These are phyloP conservation scores for Dasyurus viverrinus DNA, from an alignment of 2,113 vertebrate species.

Conservation along the genomic window DNA sequence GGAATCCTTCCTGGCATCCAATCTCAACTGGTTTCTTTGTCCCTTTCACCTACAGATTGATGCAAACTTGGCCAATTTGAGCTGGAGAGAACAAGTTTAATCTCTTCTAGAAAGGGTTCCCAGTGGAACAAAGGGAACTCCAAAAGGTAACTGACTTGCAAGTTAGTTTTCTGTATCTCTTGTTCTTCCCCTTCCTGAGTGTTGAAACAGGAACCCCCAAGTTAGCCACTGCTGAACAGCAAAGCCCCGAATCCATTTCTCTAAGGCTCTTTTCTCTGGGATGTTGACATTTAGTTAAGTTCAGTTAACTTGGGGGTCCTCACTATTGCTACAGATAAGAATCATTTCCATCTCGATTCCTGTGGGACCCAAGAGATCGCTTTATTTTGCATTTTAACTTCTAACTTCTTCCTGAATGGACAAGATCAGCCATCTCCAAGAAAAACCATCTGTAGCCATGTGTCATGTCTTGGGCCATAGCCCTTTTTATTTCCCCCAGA, in stretches of 20 bases:
- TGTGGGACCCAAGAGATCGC: slow-evolving; percentile 4
- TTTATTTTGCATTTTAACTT: slow-evolving; percentile 8
- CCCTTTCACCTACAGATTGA: not conserved
- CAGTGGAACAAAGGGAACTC: not conserved
- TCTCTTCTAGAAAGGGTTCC: not conserved
- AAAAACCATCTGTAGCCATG: slow-evolving; percentile 1
- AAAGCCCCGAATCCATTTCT: not conserved
- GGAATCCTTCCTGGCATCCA: not conserved
- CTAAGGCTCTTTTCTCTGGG: not conserved
- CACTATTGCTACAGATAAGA: not conserved
- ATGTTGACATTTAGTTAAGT: not conserved
- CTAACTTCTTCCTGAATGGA: slow-evolving; percentile 35
- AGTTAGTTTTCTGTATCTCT: too few relatives aligned
- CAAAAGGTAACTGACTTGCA: not conserved
- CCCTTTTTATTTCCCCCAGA: not conserved
- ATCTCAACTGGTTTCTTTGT: not conserved
- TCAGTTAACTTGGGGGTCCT: not conserved
- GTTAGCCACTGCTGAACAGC: not conserved
- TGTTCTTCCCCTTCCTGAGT: not conserved
- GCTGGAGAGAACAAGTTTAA: not conserved
- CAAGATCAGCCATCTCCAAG: slow-evolving; percentile 33
- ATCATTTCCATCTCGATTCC: slow-evolving; percentile 19
- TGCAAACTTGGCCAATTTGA: not conserved
- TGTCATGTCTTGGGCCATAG: slow-evolving; percentile 18
- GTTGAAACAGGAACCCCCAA: not conserved